phyloP scores from a whole-genome alignment of 1,140 invertebrate genomes.

The Orchestia grillus region DNA sequence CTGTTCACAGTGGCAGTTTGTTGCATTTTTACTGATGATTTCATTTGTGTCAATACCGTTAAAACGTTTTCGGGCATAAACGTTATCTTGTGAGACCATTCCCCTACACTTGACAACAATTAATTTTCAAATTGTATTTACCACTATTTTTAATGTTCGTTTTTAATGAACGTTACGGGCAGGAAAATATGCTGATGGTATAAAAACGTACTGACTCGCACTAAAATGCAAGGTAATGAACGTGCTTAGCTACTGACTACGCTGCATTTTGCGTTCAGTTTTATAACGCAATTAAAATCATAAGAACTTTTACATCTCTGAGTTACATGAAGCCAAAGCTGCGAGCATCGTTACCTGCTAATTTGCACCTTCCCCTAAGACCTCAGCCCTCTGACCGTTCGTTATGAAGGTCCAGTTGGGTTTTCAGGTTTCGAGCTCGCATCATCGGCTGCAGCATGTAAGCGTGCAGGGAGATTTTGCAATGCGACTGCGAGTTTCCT shows the following conservation, averaged over 20 bases:
- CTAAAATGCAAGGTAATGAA: background rate
- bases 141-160: no score
- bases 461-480: slow-evolving; percentile 21
- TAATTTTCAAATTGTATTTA: no score
- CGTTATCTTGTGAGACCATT: no score
- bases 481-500: background rate
- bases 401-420: background rate
- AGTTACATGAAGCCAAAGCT: background rate
- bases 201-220: background rate
- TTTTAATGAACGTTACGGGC: no score
- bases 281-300: background rate
- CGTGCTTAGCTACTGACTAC: background rate
- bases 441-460: background rate
- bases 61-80: no score
- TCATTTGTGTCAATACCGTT: no score
- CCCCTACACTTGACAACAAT: no score
- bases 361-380: background rate
- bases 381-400: background rate
- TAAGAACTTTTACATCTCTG: background rate
- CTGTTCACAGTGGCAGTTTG: no score
- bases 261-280: background rate
- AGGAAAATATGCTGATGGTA: no score
- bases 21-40: no score
- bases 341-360: background rate
- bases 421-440: background rate